phyloP scores from a whole-genome alignment of 2,113 vertebrate species.

The Macroglossus sobrinus region DNA sequence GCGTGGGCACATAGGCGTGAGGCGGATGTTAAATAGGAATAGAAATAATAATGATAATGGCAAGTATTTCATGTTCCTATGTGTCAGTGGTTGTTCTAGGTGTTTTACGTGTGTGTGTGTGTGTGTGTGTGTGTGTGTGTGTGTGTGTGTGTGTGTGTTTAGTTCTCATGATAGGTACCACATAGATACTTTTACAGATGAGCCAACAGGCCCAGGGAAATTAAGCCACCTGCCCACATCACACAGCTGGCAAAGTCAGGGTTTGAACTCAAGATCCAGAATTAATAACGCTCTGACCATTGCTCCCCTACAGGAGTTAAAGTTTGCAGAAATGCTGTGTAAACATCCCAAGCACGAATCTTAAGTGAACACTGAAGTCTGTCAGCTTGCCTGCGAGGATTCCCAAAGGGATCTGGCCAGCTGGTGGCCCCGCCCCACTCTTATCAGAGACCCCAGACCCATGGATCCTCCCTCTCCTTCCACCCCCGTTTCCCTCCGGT shows the following conservation, averaged over 20 bases:
- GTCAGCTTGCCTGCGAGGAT: neutral
- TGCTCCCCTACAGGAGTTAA: neutral
- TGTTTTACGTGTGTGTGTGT: neutral
- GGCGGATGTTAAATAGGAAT: slow-evolving; percentile 1
- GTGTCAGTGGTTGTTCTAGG: neutral
- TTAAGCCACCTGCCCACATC: neutral
- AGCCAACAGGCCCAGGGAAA: neutral
- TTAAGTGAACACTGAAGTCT: neutral
- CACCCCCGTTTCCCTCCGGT: slow-evolving; percentile 46
- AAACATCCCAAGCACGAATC: neutral
- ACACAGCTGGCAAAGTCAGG: neutral
- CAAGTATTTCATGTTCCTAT: neutral
- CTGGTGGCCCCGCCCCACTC: neutral
- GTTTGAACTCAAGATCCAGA: neutral
- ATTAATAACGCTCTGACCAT: rapidly evolving
- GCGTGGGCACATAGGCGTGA: neutral
- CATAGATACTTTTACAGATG: neutral
- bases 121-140: too few species aligned
- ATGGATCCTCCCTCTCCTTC: neutral
- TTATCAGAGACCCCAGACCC: slow-evolving; percentile 33
- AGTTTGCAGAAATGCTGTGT: neutral
- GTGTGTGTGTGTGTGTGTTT: neutral
- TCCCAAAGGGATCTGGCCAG: neutral
- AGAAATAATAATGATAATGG: neutral
- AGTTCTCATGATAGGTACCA: neutral